Conservation (phyloP, 1,140 invertebrate genomes). For the Megalonaias nervosa region DNA sequence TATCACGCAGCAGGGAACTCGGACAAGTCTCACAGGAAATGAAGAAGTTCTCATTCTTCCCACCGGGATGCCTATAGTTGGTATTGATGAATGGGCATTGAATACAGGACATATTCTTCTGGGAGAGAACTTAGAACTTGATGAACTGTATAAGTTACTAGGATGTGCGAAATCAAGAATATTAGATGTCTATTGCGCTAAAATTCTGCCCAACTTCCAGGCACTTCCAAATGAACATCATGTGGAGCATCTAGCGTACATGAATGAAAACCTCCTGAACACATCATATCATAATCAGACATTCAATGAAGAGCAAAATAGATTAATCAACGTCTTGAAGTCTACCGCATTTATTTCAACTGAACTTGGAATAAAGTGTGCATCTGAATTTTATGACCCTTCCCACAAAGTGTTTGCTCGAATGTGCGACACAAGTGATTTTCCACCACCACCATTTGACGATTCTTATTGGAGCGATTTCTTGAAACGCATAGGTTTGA, state of each 20-base stretch:
- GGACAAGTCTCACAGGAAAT: background rate
- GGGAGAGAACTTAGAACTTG: background rate
- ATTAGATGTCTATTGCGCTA: background rate
- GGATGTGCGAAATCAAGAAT: background rate
- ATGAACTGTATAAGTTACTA: conserved; percentile 7
- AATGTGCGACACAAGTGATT: conserved; percentile 3
- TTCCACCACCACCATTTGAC: conserved; percentile 2
- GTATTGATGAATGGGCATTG: conserved; percentile 2
- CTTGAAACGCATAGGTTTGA: conserved; percentile 17
- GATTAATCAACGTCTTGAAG: background rate
- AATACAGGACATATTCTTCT: conserved; percentile 3
- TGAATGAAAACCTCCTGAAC: background rate
- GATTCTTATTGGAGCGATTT: conserved; percentile 5
- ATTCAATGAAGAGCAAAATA: background rate
- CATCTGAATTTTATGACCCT: conserved; percentile 8
- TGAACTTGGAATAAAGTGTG: background rate
- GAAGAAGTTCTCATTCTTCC: background rate
- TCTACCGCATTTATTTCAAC: conserved; percentile 3
- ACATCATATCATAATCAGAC: no score
- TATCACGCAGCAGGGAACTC: background rate
- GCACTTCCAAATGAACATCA: background rate
- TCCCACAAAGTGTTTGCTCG: background rate
- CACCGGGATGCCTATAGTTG: conserved; percentile 5
- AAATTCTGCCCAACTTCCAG: conserved; percentile 3
- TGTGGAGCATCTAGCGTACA: background rate